phyloP scores from a whole-genome alignment of 2,797 vertebrate genomes.

The Tenualosa thibaudeaui region DNA sequence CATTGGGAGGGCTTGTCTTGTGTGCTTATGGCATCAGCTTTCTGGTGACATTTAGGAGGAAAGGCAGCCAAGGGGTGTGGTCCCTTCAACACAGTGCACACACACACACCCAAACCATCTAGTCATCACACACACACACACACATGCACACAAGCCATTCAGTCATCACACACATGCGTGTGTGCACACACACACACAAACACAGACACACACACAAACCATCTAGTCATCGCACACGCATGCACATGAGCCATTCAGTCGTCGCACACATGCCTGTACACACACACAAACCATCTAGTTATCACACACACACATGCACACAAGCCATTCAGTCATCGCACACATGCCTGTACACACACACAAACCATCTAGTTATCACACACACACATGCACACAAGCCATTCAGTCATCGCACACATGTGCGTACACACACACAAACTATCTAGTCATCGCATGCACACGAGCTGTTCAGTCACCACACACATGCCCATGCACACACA shows the following conservation, averaged over 20 bases:
- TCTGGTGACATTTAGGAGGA: constrained; percentile 3
- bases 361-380: no score
- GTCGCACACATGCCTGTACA: background rate
- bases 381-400: background rate
- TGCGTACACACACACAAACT: no score
- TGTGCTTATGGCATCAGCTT: background rate
- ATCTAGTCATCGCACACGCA: background rate
- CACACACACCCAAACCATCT: no score
- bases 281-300: no score
- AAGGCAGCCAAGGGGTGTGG: background rate
- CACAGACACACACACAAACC: background rate
- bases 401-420: no score
- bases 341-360: background rate
- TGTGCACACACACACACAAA: background rate
- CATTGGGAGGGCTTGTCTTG: background rate
- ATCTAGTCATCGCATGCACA: no score
- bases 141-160: background rate
- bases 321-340: no score
- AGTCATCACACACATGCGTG: background rate
- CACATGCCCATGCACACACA: background rate
- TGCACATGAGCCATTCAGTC: background rate
- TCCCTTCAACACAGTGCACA: background rate
- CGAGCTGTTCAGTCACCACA: no score
- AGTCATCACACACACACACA: background rate
- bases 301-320: background rate